Evolutionary conservation across 1,140 invertebrate genomes (phyloP).

Genomic region (Neoseiulus cucumeris): DNA sequence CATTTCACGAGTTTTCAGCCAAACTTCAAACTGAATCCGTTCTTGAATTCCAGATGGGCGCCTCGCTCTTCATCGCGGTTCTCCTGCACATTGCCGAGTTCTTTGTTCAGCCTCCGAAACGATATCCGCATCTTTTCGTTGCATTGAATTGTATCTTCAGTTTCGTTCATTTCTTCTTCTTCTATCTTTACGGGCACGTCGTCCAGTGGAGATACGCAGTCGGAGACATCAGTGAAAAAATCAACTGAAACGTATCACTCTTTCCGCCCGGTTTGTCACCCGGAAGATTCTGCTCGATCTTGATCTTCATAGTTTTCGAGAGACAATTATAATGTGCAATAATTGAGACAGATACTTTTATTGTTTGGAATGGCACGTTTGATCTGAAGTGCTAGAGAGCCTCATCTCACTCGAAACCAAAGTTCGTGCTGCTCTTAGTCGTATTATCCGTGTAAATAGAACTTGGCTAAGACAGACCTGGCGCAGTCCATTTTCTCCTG

Average conservation of each 20-base stretch:
- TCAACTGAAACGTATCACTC: neutral
- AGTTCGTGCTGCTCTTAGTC: no score
- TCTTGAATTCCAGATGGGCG: slow-evolving; percentile 28
- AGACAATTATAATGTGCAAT: no score
- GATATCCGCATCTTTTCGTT: slow-evolving; percentile 63
- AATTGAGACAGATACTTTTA: no score
- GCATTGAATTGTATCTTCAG: slow-evolving; percentile 59
- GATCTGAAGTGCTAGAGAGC: no score
- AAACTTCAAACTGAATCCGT: neutral
- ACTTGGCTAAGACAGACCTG: no score
- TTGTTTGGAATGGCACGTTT: no score
- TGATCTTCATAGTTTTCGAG: no score
- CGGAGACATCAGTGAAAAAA: neutral
- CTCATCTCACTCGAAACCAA: no score
- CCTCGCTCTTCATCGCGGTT: slow-evolving; percentile 40
- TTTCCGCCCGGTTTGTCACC: neutral
- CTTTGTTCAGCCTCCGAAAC: slow-evolving; percentile 40
- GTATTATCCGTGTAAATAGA: no score
- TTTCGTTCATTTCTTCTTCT: slow-evolving; percentile 56
- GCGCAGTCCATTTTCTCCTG: no score
- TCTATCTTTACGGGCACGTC: slow-evolving; percentile 39
- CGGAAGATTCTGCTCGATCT: no score
- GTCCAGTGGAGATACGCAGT: neutral
- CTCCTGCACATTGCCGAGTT: slow-evolving; percentile 37
- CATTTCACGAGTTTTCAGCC: no score